Percentiles rank a stretch among this genome's conserved stretches.
Conservation (phyloP, 2,113 vertebrate genomes). For the Eurypyga helias region DNA sequence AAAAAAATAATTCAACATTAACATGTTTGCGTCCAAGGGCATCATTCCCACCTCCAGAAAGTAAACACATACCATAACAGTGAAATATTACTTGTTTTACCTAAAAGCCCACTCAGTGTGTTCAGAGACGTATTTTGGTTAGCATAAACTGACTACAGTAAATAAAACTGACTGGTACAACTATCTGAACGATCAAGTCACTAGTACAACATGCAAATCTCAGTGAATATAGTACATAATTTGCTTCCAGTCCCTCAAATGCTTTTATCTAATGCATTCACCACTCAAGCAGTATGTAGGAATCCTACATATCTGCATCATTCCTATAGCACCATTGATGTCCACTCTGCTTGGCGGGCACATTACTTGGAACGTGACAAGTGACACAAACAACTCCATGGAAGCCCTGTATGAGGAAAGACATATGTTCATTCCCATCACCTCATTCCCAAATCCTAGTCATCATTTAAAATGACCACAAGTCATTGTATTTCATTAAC, state of each 20-base stretch:
- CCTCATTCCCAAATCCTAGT: background rate
- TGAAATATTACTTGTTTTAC: background rate
- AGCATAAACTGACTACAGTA: background rate
- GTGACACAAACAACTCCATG: background rate
- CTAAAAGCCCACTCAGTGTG: background rate
- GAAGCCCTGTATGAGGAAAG: background rate
- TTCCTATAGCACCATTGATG: background rate
- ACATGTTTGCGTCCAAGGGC: background rate
- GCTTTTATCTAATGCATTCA: background rate
- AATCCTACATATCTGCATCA: background rate
- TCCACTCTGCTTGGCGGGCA: background rate
- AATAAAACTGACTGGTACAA: background rate
- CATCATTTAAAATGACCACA: background rate
- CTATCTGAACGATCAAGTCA: background rate
- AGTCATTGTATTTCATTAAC: background rate
- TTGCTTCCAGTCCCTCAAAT: background rate
- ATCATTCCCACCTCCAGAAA: background rate
- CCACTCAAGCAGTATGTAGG: background rate
- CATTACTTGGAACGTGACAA: background rate
- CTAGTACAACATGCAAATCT: background rate
- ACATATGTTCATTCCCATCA: background rate
- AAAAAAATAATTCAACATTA: background rate
- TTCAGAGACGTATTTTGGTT: background rate
- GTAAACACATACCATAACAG: accelerated
- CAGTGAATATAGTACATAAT: background rate